These are phyloP conservation scores for Myodes glareolus DNA, from an alignment of 2,113 vertebrate genomes.

Conservation along the genomic window DNA sequence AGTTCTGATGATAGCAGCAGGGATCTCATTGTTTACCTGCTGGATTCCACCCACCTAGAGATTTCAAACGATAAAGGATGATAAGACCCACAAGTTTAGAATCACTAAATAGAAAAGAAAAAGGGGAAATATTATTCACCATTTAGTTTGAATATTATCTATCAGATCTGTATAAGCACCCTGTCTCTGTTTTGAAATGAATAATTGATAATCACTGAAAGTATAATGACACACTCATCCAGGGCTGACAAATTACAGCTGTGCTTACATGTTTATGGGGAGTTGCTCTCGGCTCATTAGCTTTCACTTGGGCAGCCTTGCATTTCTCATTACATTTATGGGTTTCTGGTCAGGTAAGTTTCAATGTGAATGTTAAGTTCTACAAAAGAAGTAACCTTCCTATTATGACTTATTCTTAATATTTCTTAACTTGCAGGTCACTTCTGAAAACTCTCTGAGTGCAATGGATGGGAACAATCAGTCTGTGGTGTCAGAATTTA, in stretches of 20 bases:
- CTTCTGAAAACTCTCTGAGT: not conserved
- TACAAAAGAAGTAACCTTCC: not conserved
- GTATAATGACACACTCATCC: not conserved
- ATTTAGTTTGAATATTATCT: not conserved
- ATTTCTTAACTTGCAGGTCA: not conserved
- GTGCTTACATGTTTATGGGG: not conserved
- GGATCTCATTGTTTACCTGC: not conserved
- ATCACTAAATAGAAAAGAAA: not conserved
- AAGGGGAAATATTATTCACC: not conserved
- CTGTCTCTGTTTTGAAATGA: not conserved
- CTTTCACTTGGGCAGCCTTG: not conserved
- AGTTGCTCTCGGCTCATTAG: not conserved
- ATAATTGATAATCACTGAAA: not conserved
- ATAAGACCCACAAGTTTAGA: not conserved
- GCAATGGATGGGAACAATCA: constrained; percentile 68
- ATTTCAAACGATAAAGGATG: not conserved
- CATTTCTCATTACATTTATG: not conserved
- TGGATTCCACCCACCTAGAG: not conserved
- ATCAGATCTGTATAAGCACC: not conserved
- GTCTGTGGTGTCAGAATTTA: constrained; percentile 67
- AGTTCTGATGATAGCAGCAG: not conserved
- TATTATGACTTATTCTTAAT: not conserved
- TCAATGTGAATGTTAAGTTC: not conserved
- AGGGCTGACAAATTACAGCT: not conserved
- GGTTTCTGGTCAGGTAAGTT: not conserved